Conservation (phyloP, 2,888 invertebrate genomes). For the Limnephilus marmoratus region DNA sequence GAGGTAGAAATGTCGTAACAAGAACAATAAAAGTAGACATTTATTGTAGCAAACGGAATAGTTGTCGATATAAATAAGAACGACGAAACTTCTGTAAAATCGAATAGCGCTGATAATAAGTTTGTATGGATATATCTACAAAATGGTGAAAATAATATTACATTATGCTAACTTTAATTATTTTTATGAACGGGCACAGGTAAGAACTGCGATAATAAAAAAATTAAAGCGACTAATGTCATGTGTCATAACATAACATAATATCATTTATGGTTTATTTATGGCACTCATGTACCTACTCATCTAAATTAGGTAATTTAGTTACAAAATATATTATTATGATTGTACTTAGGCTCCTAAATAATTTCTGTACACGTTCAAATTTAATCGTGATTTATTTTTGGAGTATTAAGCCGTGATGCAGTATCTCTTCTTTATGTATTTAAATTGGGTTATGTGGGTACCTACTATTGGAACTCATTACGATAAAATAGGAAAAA, state of each 20-base stretch:
- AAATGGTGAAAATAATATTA: not conserved
- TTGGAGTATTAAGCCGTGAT: too few species aligned
- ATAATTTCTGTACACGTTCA: not conserved
- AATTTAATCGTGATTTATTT: not conserved
- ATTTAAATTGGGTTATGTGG: not conserved
- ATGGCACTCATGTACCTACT: not conserved
- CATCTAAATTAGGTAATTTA: not conserved
- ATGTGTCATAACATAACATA: too few species aligned
- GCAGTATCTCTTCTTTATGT: too few species aligned
- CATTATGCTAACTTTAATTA: not conserved
- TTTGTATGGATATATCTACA: not conserved
- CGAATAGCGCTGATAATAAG: not conserved
- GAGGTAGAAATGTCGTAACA: not conserved
- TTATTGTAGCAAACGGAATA: not conserved
- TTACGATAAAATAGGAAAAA: not conserved
- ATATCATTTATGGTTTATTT: too few species aligned
- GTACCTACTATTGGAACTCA: not conserved
- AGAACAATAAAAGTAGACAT: not conserved
- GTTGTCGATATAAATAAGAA: not conserved
- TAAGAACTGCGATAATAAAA: not conserved
- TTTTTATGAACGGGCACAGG: not conserved
- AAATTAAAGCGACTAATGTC: not conserved
- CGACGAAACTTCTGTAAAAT: not conserved
- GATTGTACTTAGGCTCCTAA: not conserved
- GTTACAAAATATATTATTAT: too few species aligned